Conservation (phyloP, 2,888 invertebrate genomes). For the Strigamia maritima region DNA sequence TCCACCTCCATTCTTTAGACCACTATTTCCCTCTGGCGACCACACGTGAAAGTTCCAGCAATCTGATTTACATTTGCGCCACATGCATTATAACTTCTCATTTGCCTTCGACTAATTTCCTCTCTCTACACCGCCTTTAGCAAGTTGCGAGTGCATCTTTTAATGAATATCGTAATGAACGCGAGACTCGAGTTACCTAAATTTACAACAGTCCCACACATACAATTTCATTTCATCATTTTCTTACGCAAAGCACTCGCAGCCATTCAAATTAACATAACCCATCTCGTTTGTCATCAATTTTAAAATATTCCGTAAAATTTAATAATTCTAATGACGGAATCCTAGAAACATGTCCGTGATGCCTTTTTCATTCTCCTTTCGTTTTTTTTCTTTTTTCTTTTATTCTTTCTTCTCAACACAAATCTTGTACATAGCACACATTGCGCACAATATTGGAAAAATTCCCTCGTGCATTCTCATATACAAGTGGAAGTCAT, state of each 20-base stretch:
- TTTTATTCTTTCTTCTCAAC: neutral
- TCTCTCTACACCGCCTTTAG: slow-evolving; percentile 11
- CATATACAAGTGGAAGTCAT: slow-evolving; percentile 19
- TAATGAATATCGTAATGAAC: slow-evolving; percentile 23
- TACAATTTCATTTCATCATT: slow-evolving; percentile 20
- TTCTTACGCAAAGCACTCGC: neutral
- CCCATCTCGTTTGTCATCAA: neutral
- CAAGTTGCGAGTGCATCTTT: slow-evolving; percentile 16
- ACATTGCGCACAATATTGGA: slow-evolving; percentile 16
- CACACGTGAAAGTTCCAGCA: neutral
- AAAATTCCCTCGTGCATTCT: slow-evolving; percentile 12
- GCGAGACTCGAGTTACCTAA: neutral
- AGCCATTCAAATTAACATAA: neutral
- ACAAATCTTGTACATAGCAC: slow-evolving; percentile 23
- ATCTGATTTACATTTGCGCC: slow-evolving; percentile 19
- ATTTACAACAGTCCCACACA: slow-evolving; percentile 5
- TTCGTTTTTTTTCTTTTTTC: too few species aligned
- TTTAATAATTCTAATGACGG: neutral
- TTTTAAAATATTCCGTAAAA: neutral
- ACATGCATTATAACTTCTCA: slow-evolving; percentile 23
- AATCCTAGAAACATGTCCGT: neutral
- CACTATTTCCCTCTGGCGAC: slow-evolving; percentile 16
- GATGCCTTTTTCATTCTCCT: neutral
- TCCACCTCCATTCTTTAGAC: neutral
- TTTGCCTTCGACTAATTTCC: slow-evolving; percentile 12